Conservation (phyloP, 2,888 invertebrate species). For the Drosophila anomalata region DNA sequence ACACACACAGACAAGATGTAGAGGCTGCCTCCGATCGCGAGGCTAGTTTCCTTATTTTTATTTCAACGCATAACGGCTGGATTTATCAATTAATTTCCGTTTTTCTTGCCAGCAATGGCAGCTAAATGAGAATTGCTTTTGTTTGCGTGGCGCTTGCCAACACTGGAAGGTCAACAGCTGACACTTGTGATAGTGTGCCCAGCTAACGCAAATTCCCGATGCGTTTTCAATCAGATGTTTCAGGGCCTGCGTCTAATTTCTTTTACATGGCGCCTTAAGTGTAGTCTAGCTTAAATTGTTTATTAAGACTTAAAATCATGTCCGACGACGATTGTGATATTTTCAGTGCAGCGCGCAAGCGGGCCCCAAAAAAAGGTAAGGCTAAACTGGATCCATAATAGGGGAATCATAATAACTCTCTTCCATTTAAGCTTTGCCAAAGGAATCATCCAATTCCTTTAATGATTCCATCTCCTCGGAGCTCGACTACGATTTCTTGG, state of each 20-base stretch:
- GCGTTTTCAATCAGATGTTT: not conserved
- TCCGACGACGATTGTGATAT: conserved; percentile 65
- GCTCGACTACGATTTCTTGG: conserved; percentile 55
- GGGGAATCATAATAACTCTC: not conserved
- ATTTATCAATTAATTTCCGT: not conserved
- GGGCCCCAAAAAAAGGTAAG: conserved; percentile 31
- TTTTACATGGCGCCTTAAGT: conserved; percentile 9
- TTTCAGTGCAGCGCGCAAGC: conserved; percentile 44
- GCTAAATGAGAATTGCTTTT: conserved; percentile 38
- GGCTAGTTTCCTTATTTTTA: not conserved
- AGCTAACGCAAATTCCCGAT: not conserved
- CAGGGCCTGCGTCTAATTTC: not conserved
- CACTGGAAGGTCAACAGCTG: conserved; percentile 35
- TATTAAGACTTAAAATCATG: conserved; percentile 16
- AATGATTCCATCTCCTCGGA: conserved; percentile 34
- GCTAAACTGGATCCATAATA: not conserved
- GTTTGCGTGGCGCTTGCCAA: conserved; percentile 30
- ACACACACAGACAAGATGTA: conserved; percentile 1
- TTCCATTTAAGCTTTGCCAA: conserved; percentile 31
- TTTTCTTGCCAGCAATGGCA: conserved; percentile 15
- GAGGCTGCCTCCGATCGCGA: conserved; percentile 9
- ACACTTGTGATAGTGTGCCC: not conserved
- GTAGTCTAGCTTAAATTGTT: not conserved
- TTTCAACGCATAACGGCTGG: conserved; percentile 14
- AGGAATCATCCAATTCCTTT: not conserved